Conservation (phyloP, 2,888 invertebrate species). For the Tolmerus cingulatus region DNA sequence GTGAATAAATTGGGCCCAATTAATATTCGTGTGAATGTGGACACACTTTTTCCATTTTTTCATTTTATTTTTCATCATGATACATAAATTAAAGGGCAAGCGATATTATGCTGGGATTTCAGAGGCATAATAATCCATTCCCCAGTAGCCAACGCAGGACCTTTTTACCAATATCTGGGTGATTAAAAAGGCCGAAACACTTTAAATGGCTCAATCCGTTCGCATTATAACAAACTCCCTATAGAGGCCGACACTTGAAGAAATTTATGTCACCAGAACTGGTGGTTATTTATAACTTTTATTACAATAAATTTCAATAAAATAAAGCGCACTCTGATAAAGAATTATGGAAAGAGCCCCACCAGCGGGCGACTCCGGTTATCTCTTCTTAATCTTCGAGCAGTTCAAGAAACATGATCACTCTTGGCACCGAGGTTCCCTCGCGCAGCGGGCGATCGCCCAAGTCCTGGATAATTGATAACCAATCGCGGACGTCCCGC, state of each 20-base stretch:
- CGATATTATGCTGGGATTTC: background rate
- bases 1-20: background rate
- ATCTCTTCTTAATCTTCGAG: background rate
- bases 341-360: constrained; percentile 5
- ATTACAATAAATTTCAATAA: constrained; percentile 22
- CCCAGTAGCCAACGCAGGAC: background rate
- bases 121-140: background rate
- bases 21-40: background rate
- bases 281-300: constrained; percentile 7
- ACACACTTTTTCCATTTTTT: background rate
- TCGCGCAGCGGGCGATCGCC: constrained; percentile 26
- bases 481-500: constrained; percentile 14
- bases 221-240: background rate
- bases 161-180: background rate
- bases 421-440: constrained; percentile 19
- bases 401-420: constrained; percentile 27
- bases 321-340: background rate
- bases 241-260: background rate
- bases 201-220: background rate
- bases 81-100: background rate
- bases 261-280: background rate
- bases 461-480: constrained; percentile 39
- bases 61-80: background rate
- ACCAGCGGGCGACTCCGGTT: constrained; percentile 9
- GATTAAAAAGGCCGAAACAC: background rate